Evolutionary conservation across 2,113 vertebrate genomes (phyloP), one percentile per base, ranked within the genome.

Genomic region (Rhynchopsitta pachyrhyncha): DNA sequence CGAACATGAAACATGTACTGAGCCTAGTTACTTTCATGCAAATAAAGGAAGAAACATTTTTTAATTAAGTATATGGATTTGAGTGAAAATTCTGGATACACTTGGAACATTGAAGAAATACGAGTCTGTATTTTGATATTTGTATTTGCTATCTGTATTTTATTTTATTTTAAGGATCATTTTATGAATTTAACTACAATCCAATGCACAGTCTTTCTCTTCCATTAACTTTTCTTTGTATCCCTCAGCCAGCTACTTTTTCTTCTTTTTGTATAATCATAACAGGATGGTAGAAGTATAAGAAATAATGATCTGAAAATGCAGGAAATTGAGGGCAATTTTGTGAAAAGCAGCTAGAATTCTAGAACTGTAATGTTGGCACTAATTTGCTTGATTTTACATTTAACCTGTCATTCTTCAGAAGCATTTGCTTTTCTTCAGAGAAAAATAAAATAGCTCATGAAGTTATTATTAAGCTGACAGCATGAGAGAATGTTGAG

Each of bases 291-390:
- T 44, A 62, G 14, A 60, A 80, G 7, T 31, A 18, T 63, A 74
- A 91, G 73, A 91, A 94, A 87, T 66, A 89, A 87, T 55, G 33
- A 63, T 66, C 63, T 66, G 67, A 79, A 87, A 91, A 82, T n/a
- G 47, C 41, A 94, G 66, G 76, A 92, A 92, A 91, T 31, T 49
- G 49, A 87, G 28, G 19, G 67, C 19, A 87, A 92, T 92, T 94
- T 91, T 82, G 52, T 85, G 78, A 60, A 87, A 92, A 93, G 70
- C 78, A 85, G 66, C 29, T 33, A 16, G 78, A 91, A 85, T 82
- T 91, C 67, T 67, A 66, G 47, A 35, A 53, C 29, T 69, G 9
- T 80, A 80, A 85, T 24, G 44, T 28, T 73, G 37, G 8, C 29
- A 35, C 24, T 85, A 82, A 93, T 80, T 82, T 76, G 53, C 79